Evolutionary conservation across 2,113 vertebrate genomes (phyloP).

Genomic region (Dendropsophus ebraccatus): DNA sequence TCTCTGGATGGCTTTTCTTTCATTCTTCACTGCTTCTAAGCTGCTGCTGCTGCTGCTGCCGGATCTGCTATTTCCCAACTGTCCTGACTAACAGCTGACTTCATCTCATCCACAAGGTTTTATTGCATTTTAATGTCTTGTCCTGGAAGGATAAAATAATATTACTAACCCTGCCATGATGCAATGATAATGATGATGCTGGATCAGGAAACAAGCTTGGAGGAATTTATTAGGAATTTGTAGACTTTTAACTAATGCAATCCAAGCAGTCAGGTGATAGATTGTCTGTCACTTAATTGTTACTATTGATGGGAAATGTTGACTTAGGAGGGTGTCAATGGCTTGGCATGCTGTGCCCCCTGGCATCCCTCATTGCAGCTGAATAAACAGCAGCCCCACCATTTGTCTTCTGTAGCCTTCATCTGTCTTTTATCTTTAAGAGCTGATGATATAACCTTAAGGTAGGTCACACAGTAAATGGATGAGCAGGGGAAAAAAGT

Average conservation of each 20-base stretch:
- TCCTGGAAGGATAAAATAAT: conserved; percentile 8
- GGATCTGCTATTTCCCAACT: conserved; percentile 51
- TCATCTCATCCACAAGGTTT: neutral
- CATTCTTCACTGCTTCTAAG: neutral
- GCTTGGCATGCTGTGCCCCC: conserved; percentile 3
- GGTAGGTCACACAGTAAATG: conserved; percentile 33
- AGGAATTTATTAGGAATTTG: too few species aligned
- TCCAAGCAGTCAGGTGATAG: conserved; percentile 7
- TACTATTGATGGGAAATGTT: conserved; percentile 34
- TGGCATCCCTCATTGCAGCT: conserved; percentile 32
- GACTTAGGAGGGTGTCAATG: conserved; percentile 11
- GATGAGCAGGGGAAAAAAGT: conserved; percentile 6
- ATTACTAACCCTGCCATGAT: neutral
- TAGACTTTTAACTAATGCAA: too few species aligned
- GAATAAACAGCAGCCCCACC: conserved; percentile 34
- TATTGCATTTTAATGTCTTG: conserved; percentile 25
- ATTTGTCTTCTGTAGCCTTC: conserved; percentile 23
- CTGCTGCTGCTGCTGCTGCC: conserved; percentile 4
- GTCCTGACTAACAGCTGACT: conserved; percentile 56
- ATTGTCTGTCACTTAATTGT: conserved; percentile 45
- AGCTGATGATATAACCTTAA: conserved; percentile 54
- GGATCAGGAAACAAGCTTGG: too few species aligned
- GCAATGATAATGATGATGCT: neutral
- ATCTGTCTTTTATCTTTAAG: conserved; percentile 49
- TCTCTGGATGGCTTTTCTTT: conserved; percentile 48